These are phyloP conservation scores for Tenthredo distinguenda DNA, from an alignment of 2,888 invertebrate species.

Conservation along the genomic window DNA sequence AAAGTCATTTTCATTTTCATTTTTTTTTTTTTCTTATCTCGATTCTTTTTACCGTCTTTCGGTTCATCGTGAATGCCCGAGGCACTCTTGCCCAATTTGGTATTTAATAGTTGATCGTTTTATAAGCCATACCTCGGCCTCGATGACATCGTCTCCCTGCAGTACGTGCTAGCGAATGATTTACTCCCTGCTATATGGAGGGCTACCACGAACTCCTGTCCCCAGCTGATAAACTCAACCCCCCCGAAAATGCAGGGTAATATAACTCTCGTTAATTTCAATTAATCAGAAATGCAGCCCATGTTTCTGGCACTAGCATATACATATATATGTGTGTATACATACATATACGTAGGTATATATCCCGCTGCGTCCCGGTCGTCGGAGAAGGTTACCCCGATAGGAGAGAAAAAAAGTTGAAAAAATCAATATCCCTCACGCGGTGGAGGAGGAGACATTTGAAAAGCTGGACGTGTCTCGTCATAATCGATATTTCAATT, in stretches of 20 bases:
- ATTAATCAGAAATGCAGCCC: constrained; percentile 48
- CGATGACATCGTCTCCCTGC: neutral
- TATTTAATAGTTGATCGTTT: constrained; percentile 12
- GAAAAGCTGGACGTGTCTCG: constrained; percentile 35
- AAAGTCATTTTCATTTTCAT: neutral
- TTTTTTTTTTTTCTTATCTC: neutral
- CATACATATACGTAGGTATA: neutral
- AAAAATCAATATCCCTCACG: constrained; percentile 42
- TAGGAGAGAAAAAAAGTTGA: neutral
- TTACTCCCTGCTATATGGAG: neutral
- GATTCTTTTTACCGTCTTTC: constrained; percentile 33
- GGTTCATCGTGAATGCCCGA: neutral
- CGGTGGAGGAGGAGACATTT: constrained; percentile 37
- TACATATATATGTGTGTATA: neutral
- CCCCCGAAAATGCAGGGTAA: constrained; percentile 28
- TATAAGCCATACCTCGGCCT: neutral
- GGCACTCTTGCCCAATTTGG: neutral
- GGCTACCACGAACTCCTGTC: constrained; percentile 7
- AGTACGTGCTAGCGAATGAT: constrained; percentile 13
- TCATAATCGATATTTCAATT: constrained; percentile 33
- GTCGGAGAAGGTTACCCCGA: neutral
- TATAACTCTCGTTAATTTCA: constrained; percentile 50
- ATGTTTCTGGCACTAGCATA: constrained; percentile 32
- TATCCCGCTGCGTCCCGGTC: neutral
- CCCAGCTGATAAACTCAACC: constrained; percentile 40